Evolutionary conservation across 2,113 vertebrate genomes (phyloP).

Genomic region (Hymenochirus boettgeri): DNA sequence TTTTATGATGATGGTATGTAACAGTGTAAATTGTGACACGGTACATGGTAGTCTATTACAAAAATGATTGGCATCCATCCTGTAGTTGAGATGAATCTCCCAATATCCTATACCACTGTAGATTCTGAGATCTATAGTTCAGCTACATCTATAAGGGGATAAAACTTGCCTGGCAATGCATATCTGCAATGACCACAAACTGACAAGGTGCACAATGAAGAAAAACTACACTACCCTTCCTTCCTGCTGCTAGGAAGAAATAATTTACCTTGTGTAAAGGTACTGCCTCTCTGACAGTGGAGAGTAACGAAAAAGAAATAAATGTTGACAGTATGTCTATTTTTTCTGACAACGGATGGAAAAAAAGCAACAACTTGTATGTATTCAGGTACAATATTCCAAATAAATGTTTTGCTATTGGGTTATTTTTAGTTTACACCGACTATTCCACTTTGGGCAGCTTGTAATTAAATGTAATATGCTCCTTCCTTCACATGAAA

Average conservation of each 20-base stretch:
- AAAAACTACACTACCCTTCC: conserved; percentile 56
- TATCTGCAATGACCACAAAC: conserved; percentile 63
- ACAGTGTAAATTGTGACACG: conserved; percentile 75
- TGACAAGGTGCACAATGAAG: conserved; percentile 71
- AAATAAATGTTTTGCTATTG: background rate
- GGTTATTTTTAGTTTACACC: background rate
- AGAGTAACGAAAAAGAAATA: background rate
- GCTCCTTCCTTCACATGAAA: background rate
- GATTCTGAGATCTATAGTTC: too few relatives aligned
- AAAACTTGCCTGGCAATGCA: too few relatives aligned
- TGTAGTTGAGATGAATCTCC: too few relatives aligned
- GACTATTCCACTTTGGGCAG: background rate
- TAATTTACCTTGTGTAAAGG: background rate
- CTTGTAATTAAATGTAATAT: background rate
- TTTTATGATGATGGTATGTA: conserved; percentile 54
- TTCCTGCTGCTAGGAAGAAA: background rate
- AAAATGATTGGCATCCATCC: too few relatives aligned
- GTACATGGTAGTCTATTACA: conserved; percentile 53
- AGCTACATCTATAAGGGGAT: too few relatives aligned
- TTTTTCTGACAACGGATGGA: background rate
- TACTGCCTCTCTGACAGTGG: conserved; percentile 5
- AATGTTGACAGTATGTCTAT: background rate
- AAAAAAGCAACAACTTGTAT: background rate
- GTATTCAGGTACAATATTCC: background rate
- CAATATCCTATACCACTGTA: too few relatives aligned